Base-by-base conservation (phyloP, 2,797 vertebrate genomes). In the Aldrovandia affinis region DNA sequence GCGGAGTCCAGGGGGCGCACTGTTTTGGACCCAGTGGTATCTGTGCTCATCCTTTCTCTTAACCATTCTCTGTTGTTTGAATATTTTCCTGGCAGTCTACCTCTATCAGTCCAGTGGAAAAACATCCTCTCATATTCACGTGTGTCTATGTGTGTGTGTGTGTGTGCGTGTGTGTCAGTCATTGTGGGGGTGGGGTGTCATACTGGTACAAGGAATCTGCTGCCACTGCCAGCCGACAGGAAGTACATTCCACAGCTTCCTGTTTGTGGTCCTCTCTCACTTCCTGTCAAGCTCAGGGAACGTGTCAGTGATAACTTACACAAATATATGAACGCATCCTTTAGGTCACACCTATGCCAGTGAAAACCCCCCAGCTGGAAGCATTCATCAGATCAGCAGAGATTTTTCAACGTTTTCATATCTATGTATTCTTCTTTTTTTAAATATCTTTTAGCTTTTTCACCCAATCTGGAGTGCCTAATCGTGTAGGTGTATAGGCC, bases 161-260 rank as follows among this genome's bases (percentile, higher is more conserved):
- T 89, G 90, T 87, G 89, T 87, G 83, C n/a, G 61, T 42, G 65
- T 68, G 81, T 47, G 57, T 57, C 52, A 63, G 78, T 80, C n/a
- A 36, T 28, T 25, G 18, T 10, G 61, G 28, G 30, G n/a, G n/a
- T n/a, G 44, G 54, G 75, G 79, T 70, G 33, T 65, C 89, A 84
- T 85, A 91, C 93, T 95, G 93, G 92, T 92, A 91, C 89, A 88
- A 92, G 89, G 92, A 94, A 93, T 95, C 92, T 94, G 92, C 93
- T 57, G 89, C 91, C 86, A 84, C 90, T 87, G 81, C 84, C 86
- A 87, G 92, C 91, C 91, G 89, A 90, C 92, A 94, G 95, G 95
- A 96, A 96, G 91, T 93, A 96, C 96, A 96, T 96, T 96, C 95
- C 93, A 63, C 93, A 92, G 86, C 90, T 92, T 96, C 95, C 96